phyloP scores from a whole-genome alignment of 92 coral and sea anemone genomes.

The Epizoanthus illoricatus region DNA sequence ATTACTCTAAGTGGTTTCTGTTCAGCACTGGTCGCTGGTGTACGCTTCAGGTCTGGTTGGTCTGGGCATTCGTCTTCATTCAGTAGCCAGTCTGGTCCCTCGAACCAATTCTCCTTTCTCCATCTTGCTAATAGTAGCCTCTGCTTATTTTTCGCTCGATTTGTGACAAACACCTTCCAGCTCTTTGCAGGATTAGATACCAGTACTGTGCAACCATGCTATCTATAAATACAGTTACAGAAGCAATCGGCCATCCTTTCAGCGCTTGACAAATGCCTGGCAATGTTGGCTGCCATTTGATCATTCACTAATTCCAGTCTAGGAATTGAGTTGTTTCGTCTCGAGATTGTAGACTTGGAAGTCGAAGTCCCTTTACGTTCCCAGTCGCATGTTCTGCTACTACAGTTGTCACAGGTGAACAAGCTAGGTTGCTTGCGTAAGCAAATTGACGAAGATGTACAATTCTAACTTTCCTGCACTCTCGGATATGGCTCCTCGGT shows the following conservation, averaged over 20 bases:
- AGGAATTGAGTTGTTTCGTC: constrained; percentile 34
- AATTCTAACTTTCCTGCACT: not conserved
- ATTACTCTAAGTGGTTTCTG: constrained; percentile 22
- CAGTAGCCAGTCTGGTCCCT: constrained; percentile 53
- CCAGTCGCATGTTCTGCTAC: not conserved
- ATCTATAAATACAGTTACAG: constrained; percentile 46
- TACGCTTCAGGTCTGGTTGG: constrained; percentile 43
- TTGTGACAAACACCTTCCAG: constrained; percentile 45
- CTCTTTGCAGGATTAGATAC: constrained; percentile 44
- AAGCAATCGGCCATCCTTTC: constrained; percentile 31
- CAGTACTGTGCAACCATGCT: constrained; percentile 47
- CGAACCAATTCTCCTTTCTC: constrained; percentile 32
- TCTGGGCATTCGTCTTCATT: constrained; percentile 42
- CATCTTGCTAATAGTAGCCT: constrained; percentile 51
- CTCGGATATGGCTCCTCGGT: constrained; percentile 24
- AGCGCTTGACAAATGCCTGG: constrained; percentile 14
- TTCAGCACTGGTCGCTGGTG: constrained; percentile 32
- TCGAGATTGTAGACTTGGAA: constrained; percentile 44
- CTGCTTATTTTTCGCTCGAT: constrained; percentile 47
- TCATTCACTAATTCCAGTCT: constrained; percentile 47
- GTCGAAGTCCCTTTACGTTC: constrained; percentile 25
- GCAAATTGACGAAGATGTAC: constrained; percentile 29
- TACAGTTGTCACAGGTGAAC: not conserved
- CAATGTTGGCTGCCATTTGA: constrained; percentile 49
- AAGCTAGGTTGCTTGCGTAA: not conserved